These are phyloP conservation scores for Ibycter americanus DNA, from an alignment of 2,797 vertebrate species.

Conservation along the genomic window DNA sequence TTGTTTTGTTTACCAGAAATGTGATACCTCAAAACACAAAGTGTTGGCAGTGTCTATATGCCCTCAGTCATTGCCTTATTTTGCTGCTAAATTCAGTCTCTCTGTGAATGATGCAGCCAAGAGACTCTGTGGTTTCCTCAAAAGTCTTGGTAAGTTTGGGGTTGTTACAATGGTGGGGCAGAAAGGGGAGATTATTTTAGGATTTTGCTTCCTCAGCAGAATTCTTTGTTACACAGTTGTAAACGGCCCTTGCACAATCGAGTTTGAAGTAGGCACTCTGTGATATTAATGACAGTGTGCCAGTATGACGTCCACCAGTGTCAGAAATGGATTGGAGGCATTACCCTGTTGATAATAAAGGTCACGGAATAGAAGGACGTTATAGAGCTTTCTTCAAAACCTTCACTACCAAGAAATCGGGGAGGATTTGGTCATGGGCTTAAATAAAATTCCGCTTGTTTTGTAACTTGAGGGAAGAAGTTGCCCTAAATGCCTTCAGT, in stretches of 20 bases:
- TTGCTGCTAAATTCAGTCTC: constrained; percentile 89
- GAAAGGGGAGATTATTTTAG: background rate
- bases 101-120: constrained; percentile 85
- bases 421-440: background rate
- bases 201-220: background rate
- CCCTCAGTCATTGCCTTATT: constrained; percentile 95
- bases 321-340: background rate
- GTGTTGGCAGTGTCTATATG: constrained; percentile 91
- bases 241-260: background rate
- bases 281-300: background rate
- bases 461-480: background rate
- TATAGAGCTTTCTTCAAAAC: background rate
- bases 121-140: constrained; percentile 92
- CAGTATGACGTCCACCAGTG: background rate
- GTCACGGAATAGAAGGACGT: background rate
- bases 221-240: background rate
- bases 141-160: constrained; percentile 86
- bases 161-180: background rate
- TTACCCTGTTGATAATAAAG: background rate
- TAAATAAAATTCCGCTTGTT: background rate
- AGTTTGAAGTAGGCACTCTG: background rate
- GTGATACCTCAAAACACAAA: constrained; percentile 90
- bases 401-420: background rate
- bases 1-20: constrained; percentile 80
- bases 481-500: background rate